Evolutionary conservation across 2,888 invertebrate genomes (phyloP).

Genomic region (Pachycephus smyrnensis): DNA sequence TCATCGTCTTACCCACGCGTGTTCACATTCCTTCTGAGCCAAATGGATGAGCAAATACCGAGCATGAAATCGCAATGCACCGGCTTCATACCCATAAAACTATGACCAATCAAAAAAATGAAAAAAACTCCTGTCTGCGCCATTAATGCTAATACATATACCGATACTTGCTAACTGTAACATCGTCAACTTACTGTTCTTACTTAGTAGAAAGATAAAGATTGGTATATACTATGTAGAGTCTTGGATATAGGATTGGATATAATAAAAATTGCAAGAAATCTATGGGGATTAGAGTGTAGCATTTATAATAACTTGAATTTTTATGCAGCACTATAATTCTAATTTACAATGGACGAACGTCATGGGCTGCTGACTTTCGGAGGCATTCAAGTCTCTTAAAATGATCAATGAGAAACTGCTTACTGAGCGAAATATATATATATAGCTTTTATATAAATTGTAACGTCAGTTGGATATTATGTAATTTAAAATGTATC

Average conservation of each 20-base stretch:
- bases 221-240: not conserved
- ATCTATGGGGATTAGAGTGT: not conserved
- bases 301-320: not conserved
- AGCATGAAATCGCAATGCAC: slow-evolving; percentile 50
- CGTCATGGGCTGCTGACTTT: not conserved
- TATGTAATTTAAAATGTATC: too few species aligned
- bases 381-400: not conserved
- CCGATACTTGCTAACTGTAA: slow-evolving; percentile 7
- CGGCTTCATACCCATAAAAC: slow-evolving; percentile 29
- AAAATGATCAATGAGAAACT: not conserved
- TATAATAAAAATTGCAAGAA: not conserved
- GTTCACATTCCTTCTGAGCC: slow-evolving; percentile 26
- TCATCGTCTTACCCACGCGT: slow-evolving; percentile 21
- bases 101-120: slow-evolving; percentile 27
- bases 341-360: not conserved
- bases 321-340: not conserved
- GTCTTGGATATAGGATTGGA: not conserved
- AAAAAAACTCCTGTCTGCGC: not conserved
- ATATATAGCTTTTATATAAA: too few species aligned
- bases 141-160: slow-evolving; percentile 17
- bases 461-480: too few species aligned
- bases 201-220: not conserved
- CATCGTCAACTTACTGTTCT: not conserved
- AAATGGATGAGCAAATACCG: slow-evolving; percentile 42
- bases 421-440: not conserved